Evolutionary conservation across 2,797 vertebrate genomes (phyloP).

Genomic region (Tenualosa ilisha): DNA sequence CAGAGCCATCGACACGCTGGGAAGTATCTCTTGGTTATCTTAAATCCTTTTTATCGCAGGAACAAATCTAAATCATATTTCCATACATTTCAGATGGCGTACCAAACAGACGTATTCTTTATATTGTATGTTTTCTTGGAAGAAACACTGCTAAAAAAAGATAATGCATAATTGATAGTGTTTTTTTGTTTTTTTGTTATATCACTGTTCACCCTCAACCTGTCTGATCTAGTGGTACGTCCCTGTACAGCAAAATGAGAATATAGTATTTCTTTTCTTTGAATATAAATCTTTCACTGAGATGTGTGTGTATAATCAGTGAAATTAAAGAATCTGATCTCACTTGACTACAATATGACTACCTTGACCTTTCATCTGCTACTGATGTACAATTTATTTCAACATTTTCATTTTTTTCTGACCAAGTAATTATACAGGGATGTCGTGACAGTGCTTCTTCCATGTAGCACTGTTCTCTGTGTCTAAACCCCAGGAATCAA

Average conservation of each 20-base stretch:
- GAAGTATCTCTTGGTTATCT: background rate
- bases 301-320: background rate
- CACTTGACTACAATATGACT: background rate
- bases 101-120: background rate
- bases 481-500: background rate
- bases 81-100: background rate
- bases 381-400: background rate
- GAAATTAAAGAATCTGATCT: background rate
- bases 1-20: background rate
- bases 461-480: background rate
- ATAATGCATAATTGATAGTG: background rate
- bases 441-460: background rate
- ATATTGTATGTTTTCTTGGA: background rate
- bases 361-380: background rate
- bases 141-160: background rate
- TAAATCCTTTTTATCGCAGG: background rate
- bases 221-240: too few relatives aligned
- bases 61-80: background rate
- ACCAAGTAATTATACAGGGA: background rate
- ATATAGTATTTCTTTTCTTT: background rate
- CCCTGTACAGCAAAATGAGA: too few relatives aligned
- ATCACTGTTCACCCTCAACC: background rate
- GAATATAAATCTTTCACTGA: background rate
- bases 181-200: background rate
- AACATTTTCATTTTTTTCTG: background rate